Evolutionary conservation across 2,888 invertebrate species (phyloP).

Genomic region (Rugalucina vietnamica): DNA sequence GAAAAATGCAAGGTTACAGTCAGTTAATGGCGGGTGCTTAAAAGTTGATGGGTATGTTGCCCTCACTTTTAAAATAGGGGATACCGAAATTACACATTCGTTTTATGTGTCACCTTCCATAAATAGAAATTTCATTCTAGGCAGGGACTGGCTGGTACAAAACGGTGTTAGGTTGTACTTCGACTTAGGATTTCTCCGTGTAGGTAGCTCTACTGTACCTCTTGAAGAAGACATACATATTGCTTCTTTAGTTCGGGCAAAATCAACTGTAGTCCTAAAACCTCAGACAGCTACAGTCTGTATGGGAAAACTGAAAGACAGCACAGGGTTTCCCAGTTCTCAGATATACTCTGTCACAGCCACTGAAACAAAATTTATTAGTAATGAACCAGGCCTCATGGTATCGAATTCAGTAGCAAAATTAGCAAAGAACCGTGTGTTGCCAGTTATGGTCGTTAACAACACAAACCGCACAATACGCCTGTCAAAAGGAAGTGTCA

Average conservation of each 20-base stretch:
- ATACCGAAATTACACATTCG: slow-evolving; percentile 17
- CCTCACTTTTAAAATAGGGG: slow-evolving; percentile 19
- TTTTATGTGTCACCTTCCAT: slow-evolving; percentile 22
- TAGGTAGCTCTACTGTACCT: slow-evolving; percentile 29
- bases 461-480: slow-evolving; percentile 25
- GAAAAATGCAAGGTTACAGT: slow-evolving; percentile 24
- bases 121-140: slow-evolving; percentile 32
- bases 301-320: slow-evolving; percentile 5
- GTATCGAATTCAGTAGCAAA: slow-evolving; percentile 4
- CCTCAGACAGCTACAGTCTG: background rate
- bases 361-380: slow-evolving; percentile 23
- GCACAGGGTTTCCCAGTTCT: background rate
- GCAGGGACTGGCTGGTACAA: slow-evolving; percentile 14
- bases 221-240: slow-evolving; percentile 53
- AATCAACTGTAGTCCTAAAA: background rate
- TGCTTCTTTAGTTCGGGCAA: slow-evolving; percentile 7
- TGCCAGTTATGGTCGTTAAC: slow-evolving; percentile 27
- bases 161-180: slow-evolving; percentile 37
- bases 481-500: slow-evolving; percentile 10
- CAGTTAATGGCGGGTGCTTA: slow-evolving; percentile 17
- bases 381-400: slow-evolving; percentile 25
- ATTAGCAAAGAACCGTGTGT: background rate
- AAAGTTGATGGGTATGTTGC: slow-evolving; percentile 19
- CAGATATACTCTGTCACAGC: background rate
- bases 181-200: slow-evolving; percentile 32